Evolutionary conservation across 2,113 vertebrate species (phyloP).

Genomic region (Procavia capensis): DNA sequence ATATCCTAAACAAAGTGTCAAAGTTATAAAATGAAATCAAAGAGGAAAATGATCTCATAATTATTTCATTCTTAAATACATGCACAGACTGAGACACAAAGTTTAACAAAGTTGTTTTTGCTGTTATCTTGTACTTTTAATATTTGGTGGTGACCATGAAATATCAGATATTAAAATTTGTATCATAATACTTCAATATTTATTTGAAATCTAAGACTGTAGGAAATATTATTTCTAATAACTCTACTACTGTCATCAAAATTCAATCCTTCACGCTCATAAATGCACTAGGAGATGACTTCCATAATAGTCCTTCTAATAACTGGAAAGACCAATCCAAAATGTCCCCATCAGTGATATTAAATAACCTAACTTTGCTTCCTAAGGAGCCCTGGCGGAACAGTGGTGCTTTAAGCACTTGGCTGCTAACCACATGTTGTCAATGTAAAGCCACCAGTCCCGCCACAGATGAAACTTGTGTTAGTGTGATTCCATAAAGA

Average conservation of each 20-base stretch:
- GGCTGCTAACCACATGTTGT: not conserved
- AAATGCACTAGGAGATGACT: not conserved
- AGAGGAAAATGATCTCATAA: not conserved
- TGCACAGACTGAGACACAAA: not conserved
- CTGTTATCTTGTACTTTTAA: not conserved
- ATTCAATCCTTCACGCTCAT: not conserved
- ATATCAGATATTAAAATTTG: not conserved
- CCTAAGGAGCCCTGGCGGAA: not conserved
- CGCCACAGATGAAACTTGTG: not conserved
- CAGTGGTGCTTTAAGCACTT: too few relatives aligned
- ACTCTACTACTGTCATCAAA: not conserved
- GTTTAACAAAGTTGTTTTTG: not conserved
- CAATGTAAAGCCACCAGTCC: not conserved
- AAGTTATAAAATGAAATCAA: conserved; percentile 12
- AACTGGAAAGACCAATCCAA: not conserved
- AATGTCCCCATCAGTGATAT: not conserved
- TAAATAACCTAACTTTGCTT: not conserved
- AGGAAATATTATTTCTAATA: not conserved
- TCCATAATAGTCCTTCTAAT: not conserved
- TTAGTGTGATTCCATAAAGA: not conserved
- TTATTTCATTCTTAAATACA: not conserved
- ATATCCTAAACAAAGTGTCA: not conserved
- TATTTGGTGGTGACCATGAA: not conserved
- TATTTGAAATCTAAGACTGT: conserved; percentile 33
- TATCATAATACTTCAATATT: not conserved